Evolutionary conservation across 1,140 invertebrate genomes (phyloP).

Genomic region (Caenorhabditis latens): DNA sequence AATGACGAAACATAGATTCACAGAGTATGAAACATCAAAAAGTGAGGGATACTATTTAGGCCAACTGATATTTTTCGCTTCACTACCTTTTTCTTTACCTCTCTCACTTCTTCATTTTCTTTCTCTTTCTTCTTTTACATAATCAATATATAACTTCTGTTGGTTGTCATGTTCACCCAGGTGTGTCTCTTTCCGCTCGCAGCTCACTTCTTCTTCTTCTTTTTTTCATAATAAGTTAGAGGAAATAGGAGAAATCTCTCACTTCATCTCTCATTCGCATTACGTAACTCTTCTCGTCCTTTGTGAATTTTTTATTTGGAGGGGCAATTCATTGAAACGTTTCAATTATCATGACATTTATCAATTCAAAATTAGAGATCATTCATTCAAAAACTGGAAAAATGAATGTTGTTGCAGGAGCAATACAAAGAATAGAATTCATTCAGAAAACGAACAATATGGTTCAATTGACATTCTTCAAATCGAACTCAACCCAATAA

Average conservation of each 20-base stretch:
- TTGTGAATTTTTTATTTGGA: not conserved
- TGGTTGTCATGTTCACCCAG: slow-evolving; percentile 37
- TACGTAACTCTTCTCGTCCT: not conserved
- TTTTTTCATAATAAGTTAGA: slow-evolving; percentile 26
- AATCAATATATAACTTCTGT: slow-evolving; percentile 6
- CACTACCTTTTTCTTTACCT: not conserved
- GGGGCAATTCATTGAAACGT: no score
- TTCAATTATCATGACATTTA: not conserved
- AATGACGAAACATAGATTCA: no score
- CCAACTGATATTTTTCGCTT: no score
- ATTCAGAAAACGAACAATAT: no score
- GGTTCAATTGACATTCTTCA: no score
- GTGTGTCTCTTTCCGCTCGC: not conserved
- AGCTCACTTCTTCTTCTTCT: not conserved
- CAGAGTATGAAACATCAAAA: no score
- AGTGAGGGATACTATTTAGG: no score
- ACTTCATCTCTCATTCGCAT: not conserved
- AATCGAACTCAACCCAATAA: no score
- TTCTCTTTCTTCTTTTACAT: not conserved
- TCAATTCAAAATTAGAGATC: no score
- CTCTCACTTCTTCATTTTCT: not conserved
- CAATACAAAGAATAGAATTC: no score
- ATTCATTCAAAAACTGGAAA: no score
- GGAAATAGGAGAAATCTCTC: not conserved
- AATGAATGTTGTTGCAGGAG: no score